phyloP scores from a whole-genome alignment of 1,140 invertebrate genomes.

The Physella acuta region DNA sequence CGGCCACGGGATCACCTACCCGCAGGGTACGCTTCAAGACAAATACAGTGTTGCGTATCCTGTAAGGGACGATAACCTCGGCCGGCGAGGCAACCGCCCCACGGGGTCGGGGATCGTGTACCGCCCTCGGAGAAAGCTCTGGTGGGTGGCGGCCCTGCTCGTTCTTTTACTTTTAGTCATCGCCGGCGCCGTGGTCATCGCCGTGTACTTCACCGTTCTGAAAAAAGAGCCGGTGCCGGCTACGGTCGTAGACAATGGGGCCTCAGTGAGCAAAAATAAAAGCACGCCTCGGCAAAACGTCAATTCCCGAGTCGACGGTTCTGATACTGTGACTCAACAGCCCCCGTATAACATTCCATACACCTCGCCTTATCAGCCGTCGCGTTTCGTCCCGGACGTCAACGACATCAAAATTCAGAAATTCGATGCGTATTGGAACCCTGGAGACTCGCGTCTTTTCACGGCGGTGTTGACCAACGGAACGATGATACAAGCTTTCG shows the following conservation, averaged over 20 bases:
- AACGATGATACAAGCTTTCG: slow-evolving; percentile 22
- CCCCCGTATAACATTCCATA: neutral
- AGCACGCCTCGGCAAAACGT: no score
- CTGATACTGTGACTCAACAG: neutral
- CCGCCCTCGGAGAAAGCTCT: slow-evolving; percentile 18
- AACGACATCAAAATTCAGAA: slow-evolving; percentile 17
- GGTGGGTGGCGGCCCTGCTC: slow-evolving; percentile 23
- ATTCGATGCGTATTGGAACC: slow-evolving; percentile 29
- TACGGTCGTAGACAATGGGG: neutral
- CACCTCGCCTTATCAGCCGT: neutral
- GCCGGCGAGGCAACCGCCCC: slow-evolving; percentile 1
- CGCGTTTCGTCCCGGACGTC: neutral
- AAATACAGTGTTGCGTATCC: slow-evolving; percentile 22
- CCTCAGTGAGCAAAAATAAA: neutral
- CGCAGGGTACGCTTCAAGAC: slow-evolving; percentile 11
- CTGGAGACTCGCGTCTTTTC: slow-evolving; percentile 28
- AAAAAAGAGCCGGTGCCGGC: slow-evolving; percentile 9
- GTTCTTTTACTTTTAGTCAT: slow-evolving; percentile 17
- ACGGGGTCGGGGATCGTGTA: slow-evolving; percentile 28
- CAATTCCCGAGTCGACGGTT: neutral
- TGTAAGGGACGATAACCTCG: neutral
- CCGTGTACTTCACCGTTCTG: slow-evolving; percentile 28
- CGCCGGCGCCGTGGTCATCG: slow-evolving; percentile 22
- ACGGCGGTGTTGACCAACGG: slow-evolving; percentile 26
- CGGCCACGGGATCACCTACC: slow-evolving; percentile 11